These are phyloP conservation scores for Vandiemenella viatica DNA, from an alignment of 2,888 invertebrate genomes.

Conservation along the genomic window DNA sequence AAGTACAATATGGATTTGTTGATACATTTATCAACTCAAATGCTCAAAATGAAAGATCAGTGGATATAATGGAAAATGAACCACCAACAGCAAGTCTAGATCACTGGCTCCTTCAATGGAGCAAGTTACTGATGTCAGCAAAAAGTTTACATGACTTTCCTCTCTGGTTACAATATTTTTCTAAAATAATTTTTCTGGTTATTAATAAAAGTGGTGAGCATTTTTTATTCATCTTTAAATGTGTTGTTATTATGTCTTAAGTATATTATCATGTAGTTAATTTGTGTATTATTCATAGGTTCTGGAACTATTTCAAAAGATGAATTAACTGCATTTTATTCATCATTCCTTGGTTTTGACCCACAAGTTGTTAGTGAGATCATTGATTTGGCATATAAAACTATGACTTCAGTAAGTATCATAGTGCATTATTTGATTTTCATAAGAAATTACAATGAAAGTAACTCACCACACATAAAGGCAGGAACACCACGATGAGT, in stretches of 20 bases:
- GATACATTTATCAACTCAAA: conserved; percentile 37
- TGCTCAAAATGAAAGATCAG: conserved; percentile 10
- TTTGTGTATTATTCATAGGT: conserved; percentile 29
- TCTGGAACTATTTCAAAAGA: conserved; percentile 49
- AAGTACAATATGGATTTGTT: conserved; percentile 55
- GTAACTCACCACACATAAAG: too few species aligned
- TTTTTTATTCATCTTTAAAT: neutral
- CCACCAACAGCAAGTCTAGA: conserved; percentile 32
- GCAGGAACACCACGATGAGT: too few species aligned
- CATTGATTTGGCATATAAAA: conserved; percentile 49
- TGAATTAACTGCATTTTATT: conserved; percentile 52
- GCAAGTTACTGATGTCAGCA: conserved; percentile 35
- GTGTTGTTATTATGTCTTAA: neutral
- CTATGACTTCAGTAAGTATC: conserved; percentile 54
- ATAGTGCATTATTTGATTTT: neutral
- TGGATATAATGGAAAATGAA: conserved; percentile 26
- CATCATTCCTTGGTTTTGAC: conserved; percentile 50
- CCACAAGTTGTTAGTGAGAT: conserved; percentile 45
- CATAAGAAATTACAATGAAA: neutral
- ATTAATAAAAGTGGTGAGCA: conserved; percentile 49
- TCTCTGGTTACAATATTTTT: conserved; percentile 57
- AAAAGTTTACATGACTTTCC: conserved; percentile 46
- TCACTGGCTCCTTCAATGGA: conserved; percentile 57
- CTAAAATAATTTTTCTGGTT: conserved; percentile 54
- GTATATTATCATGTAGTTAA: neutral